Conservation (phyloP, 2,888 invertebrate genomes). For the Anthophora plumipes region DNA sequence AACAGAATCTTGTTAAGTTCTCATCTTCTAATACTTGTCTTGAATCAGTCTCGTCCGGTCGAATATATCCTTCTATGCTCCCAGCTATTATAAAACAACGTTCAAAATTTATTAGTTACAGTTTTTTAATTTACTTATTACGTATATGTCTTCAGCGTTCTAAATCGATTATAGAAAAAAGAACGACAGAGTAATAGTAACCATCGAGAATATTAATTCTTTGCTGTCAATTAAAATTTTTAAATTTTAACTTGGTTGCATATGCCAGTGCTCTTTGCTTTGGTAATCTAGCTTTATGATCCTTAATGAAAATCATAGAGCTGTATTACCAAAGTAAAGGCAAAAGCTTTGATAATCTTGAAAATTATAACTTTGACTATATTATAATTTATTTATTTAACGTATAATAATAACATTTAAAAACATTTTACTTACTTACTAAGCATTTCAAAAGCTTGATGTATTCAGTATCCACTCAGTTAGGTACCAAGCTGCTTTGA, state of each 20-base stretch:
- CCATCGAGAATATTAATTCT: not conserved
- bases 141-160: not conserved
- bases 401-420: constrained; percentile 6
- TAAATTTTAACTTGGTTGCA: constrained; percentile 44
- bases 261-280: constrained; percentile 89
- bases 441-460: constrained; percentile 31
- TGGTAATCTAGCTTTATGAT: constrained; percentile 98
- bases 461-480: constrained; percentile 76
- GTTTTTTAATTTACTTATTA: constrained; percentile 7
- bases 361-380: not conserved
- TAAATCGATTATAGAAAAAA: not conserved
- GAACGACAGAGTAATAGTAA: not conserved
- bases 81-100: constrained; percentile 24
- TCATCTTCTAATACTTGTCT: constrained; percentile 59
- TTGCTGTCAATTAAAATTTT: constrained; percentile 10
- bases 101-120: not conserved
- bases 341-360: constrained; percentile 81
- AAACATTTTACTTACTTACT: constrained; percentile 26
- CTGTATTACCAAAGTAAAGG: constrained; percentile 95
- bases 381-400: not conserved
- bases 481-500: constrained; percentile 81
- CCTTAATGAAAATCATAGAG: constrained; percentile 89
- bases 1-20: constrained; percentile 76
- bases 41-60: constrained; percentile 41
- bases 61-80: constrained; percentile 39